Evolutionary conservation across 2,888 invertebrate species (phyloP).

Genomic region (Deilephila porcellus): DNA sequence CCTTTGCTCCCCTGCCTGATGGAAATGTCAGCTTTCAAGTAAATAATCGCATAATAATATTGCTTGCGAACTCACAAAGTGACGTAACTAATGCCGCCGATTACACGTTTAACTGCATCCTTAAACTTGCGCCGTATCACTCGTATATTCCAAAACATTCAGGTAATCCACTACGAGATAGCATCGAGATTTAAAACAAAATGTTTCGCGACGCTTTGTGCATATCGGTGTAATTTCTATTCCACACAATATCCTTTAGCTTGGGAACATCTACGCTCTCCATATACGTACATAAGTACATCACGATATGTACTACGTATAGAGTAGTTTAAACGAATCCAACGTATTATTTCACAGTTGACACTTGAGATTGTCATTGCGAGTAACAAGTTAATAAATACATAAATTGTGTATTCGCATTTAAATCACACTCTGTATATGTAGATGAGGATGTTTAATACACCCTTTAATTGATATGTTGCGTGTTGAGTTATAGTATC

Average conservation of each 20-base stretch:
- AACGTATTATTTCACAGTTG: slow-evolving; percentile 37
- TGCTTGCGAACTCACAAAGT: slow-evolving; percentile 31
- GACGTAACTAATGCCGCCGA: slow-evolving; percentile 19
- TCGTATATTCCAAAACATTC: slow-evolving; percentile 17
- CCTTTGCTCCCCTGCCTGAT: slow-evolving; percentile 62
- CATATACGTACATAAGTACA: not conserved
- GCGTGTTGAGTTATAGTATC: slow-evolving; percentile 76
- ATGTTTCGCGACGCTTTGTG: slow-evolving; percentile 9
- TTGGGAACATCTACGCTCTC: slow-evolving; percentile 11
- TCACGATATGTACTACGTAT: slow-evolving; percentile 6
- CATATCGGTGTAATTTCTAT: slow-evolving; percentile 23
- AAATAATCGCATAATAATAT: slow-evolving; percentile 58
- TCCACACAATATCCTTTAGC: slow-evolving; percentile 6
- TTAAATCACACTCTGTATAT: slow-evolving; percentile 64
- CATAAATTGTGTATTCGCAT: slow-evolving; percentile 51
- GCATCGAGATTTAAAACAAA: slow-evolving; percentile 13
- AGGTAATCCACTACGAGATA: slow-evolving; percentile 11
- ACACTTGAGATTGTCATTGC: slow-evolving; percentile 47
- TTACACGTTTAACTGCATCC: slow-evolving; percentile 8
- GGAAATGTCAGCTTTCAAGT: slow-evolving; percentile 61
- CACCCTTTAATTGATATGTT: slow-evolving; percentile 80
- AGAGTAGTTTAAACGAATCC: slow-evolving; percentile 36
- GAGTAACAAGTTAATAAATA: slow-evolving; percentile 50
- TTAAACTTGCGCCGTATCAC: slow-evolving; percentile 8
- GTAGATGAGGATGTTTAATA: slow-evolving; percentile 70